Evolutionary conservation across 2,888 invertebrate species (phyloP).

Genomic region (Chironomus riparius): DNA sequence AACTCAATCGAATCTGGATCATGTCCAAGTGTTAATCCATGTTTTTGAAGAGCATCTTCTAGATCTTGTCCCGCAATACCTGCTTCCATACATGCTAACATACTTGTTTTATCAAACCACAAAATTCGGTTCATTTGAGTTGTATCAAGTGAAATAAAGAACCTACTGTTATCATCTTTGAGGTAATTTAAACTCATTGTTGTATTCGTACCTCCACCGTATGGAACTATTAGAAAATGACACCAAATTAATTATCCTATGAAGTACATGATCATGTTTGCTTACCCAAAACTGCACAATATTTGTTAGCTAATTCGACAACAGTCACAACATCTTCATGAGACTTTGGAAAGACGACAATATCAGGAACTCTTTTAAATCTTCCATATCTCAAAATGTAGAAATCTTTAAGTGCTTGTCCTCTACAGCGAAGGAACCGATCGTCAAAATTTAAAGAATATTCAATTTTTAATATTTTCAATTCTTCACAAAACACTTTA

Average conservation of each 20-base stretch:
- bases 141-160: neutral
- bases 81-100: neutral
- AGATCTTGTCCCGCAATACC: conserved; percentile 1
- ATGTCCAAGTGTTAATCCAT: neutral
- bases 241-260: no score
- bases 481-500: neutral
- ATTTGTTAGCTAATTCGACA: conserved; percentile 13
- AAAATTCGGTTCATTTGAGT: conserved; percentile 15
- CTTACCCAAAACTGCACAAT: no score
- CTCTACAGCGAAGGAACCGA: neutral
- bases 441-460: conserved; percentile 1
- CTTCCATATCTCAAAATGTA: neutral
- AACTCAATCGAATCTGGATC: conserved; percentile 16
- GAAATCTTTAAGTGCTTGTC: neutral
- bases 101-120: no score
- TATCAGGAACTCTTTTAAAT: conserved; percentile 8
- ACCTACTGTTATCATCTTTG: neutral
- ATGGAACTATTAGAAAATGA: neutral
- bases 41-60: neutral
- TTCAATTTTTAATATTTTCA: neutral
- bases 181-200: neutral
- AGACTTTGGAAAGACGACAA: conserved; percentile 9
- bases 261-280: no score
- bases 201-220: neutral
- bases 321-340: conserved; percentile 2